Evolutionary conservation across 2,888 invertebrate genomes (phyloP).

Genomic region (Ptycholaimellus sp.): DNA sequence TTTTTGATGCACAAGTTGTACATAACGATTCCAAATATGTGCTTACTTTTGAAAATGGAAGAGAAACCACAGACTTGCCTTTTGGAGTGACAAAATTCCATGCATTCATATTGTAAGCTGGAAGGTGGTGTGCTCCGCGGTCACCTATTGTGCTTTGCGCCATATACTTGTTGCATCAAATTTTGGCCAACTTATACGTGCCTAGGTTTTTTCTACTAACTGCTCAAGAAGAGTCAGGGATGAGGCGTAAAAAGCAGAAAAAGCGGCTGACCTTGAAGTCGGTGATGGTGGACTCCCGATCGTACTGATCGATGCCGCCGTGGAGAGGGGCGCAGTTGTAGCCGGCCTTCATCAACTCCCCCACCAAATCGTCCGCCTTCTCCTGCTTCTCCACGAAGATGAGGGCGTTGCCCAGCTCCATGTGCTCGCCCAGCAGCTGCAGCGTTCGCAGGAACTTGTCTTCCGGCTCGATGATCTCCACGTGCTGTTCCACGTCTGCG

Average conservation of each 20-base stretch:
- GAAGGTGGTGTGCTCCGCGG: no score
- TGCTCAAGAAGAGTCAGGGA: no score
- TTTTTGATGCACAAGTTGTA: no score
- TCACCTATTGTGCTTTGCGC: no score
- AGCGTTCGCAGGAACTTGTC: slow-evolving; percentile 88
- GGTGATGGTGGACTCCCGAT: slow-evolving; percentile 82
- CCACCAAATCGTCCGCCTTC: slow-evolving; percentile 37
- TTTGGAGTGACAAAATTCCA: no score
- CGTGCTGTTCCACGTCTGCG: slow-evolving; percentile 85
- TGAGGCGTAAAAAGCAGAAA: not conserved
- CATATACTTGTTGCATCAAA: no score
- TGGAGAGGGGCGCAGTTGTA: slow-evolving; percentile 91
- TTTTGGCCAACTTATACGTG: no score
- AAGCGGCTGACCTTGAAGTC: slow-evolving; percentile 59
- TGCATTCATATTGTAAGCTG: no score
- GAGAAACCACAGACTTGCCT: no score
- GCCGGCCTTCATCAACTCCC: slow-evolving; percentile 80
- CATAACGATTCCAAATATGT: no score
- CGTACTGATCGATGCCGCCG: slow-evolving; percentile 97
- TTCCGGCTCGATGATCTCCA: slow-evolving; percentile 72
- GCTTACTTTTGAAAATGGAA: no score
- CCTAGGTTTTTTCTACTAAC: no score
- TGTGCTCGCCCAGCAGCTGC: slow-evolving; percentile 46
- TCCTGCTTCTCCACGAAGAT: slow-evolving; percentile 94
- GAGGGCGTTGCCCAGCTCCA: slow-evolving; percentile 51